A percentile compares a stretch with the other conserved stretches of the same genome.
Evolutionary conservation across 92 coral and sea anemone genomes (phyloP).

Genomic region (Epizoanthus illoricatus): DNA sequence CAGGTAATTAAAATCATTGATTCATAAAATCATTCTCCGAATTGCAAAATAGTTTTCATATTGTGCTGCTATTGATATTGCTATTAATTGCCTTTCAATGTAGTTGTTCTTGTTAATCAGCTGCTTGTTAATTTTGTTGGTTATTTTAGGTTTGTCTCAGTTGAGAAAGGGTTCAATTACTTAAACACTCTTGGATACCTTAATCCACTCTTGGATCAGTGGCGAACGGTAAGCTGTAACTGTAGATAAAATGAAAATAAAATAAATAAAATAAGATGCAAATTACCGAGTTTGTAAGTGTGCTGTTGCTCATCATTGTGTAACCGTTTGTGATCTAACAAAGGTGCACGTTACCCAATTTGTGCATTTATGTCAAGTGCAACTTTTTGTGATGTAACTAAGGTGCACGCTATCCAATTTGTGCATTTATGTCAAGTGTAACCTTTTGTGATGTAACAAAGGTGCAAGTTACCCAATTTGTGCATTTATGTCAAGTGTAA

Average conservation of each 20-base stretch:
- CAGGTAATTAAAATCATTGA: constrained; percentile 52
- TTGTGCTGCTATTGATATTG: background rate
- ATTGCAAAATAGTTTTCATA: background rate
- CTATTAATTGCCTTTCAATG: no score
- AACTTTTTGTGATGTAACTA: no score
- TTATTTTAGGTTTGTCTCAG: constrained; percentile 82
- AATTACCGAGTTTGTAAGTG: no score
- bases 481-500: no score
- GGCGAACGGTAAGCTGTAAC: constrained; percentile 72
- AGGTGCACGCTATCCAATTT: no score
- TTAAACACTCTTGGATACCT: constrained; percentile 72
- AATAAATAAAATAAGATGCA: no score
- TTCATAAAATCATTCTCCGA: background rate
- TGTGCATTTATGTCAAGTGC: no score
- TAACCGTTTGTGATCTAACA: background rate
- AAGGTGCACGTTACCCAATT: background rate
- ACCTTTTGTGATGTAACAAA: no score
- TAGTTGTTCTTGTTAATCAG: background rate
- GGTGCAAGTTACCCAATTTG: no score
- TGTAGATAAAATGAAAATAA: background rate
- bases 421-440: no score
- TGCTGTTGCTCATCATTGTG: no score
- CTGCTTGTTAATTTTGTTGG: background rate
- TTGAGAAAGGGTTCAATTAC: constrained; percentile 86
- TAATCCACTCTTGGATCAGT: constrained; percentile 68